Base-by-base conservation (phyloP, 2,113 vertebrate species). In the Hippocampus comes region DNA sequence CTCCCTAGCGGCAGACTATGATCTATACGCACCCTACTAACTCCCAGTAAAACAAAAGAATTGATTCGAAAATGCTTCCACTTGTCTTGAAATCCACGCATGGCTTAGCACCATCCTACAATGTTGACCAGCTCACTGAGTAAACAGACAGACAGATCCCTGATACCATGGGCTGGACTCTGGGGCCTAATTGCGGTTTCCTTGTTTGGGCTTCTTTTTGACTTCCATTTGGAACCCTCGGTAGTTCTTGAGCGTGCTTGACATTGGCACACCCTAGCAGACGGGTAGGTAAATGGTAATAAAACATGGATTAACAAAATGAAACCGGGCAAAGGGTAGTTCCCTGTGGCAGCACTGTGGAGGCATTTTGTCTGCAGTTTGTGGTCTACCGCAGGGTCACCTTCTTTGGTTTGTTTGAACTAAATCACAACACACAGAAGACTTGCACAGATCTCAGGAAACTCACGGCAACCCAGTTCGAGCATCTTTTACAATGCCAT, bases 21-120 rank as follows among this genome's bases (percentile, higher is more conserved):
- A 48, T 48, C 64, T 66, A 46, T 20, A 66, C 14, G 3, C 64
- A 38, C 64, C 14, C 23, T 2, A 15, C 64, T 48, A 66, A 66
- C 43, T 66, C 64, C 42, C 42, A 17, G 43, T 48, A 66, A 66
- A 66, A 48, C 64, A 66, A 48, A 66, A 66, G 64, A 66, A 66
- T 66, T 66, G 64, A 66, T 66, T 12, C 18, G 43, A 48, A 66
- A 66, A 48, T 48, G 15, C 64, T 48, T 66, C 43, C 64, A 27
- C 64, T 66, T 66, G 43, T 66, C 64, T 48, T 23, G n/a, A 66
- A 66, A 66, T 27, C 42, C 48, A 27, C n/a, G 6, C 64, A 48
- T 27, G 64, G 64, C 64, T 66, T 48, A 66, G 14, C 42, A 9
- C 64, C 43, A 17, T 27, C 15, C 42, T 17, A 25, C 43, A 48